These are phyloP conservation scores for Triops cancriformis DNA, from an alignment of 1,140 invertebrate species.

Conservation along the genomic window DNA sequence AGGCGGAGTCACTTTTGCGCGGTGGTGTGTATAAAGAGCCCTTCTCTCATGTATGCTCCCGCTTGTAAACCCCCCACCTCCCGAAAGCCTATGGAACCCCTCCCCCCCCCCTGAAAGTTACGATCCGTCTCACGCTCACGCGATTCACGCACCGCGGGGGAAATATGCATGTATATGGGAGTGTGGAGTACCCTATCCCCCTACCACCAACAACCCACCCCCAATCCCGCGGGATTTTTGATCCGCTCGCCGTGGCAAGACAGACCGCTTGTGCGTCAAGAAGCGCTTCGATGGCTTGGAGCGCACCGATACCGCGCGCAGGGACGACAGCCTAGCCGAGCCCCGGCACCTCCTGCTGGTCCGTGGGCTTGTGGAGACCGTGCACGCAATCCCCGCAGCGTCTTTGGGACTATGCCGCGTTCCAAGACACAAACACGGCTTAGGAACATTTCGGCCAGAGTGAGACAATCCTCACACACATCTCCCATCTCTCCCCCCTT, in stretches of 20 bases:
- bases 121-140: constrained; percentile 6
- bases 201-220: not conserved
- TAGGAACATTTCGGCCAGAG: not conserved
- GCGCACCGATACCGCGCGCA: not conserved
- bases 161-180: not conserved
- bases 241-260: not conserved
- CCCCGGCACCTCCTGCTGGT: not conserved
- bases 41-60: not conserved
- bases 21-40: not conserved
- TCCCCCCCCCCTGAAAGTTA: not conserved
- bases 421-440: not conserved
- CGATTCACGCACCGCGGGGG: constrained; percentile 3
- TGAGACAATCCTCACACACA: not conserved
- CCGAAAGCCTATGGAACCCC: not conserved
- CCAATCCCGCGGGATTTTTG: not conserved
- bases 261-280: not conserved
- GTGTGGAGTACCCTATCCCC: not conserved
- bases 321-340: not conserved
- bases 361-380: not conserved
- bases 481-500: not conserved
- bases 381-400: constrained; percentile 11
- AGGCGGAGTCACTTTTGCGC: not conserved
- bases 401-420: not conserved
- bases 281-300: not conserved
- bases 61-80: not conserved